Evolutionary conservation across 1,140 invertebrate species (phyloP), one percentile per base, ranked within the genome.

Genomic region (Acyrthosiphon pisum): DNA sequence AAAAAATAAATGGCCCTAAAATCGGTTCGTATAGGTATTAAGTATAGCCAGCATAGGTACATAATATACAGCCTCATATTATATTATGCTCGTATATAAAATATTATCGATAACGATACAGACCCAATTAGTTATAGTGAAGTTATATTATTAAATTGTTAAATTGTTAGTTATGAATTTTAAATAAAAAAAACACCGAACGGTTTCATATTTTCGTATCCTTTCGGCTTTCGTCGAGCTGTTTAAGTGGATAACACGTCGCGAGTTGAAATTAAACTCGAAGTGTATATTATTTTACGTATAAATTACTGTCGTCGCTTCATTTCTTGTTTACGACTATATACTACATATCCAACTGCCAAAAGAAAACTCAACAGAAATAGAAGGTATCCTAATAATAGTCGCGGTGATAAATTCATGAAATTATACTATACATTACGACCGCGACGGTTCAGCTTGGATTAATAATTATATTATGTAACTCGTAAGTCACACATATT

Each of bases 241-340:
- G n/a, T 60, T 60, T 60, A 90, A 90, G 37, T 90, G 35, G 53
- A 56, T 60, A 90, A 41, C 35, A 30, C n/a, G 87, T 76, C 60
- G 48, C n/a, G n/a, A 53, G 48, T 89, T 37, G 41, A 90, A 53
- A 89, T 89, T 89, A 89, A 89, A 89, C 87, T 89, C 88, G 53
- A 14, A 35, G 41, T 56, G 53, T 44, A 44, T 90, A 60, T 90
- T 60, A 90, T 90, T 30, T 90, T 41, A 41, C 88, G 88, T 90
- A 90, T 90, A 90, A 90, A 90, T 90, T 90, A 60, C 88, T 90
- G 88, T 60, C 88, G 53, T 60, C 88, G 37, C 46, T 90, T 56
- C 50, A 44, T 60, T 90, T 60, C 88, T 41, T 90, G 23, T 56
- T 90, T 90, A 90, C 53, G 50, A 90, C 53, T 60, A 6, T 41